These are phyloP conservation scores for Sarcophaga caerulescens DNA, from an alignment of 2,888 invertebrate species.

Conservation along the genomic window DNA sequence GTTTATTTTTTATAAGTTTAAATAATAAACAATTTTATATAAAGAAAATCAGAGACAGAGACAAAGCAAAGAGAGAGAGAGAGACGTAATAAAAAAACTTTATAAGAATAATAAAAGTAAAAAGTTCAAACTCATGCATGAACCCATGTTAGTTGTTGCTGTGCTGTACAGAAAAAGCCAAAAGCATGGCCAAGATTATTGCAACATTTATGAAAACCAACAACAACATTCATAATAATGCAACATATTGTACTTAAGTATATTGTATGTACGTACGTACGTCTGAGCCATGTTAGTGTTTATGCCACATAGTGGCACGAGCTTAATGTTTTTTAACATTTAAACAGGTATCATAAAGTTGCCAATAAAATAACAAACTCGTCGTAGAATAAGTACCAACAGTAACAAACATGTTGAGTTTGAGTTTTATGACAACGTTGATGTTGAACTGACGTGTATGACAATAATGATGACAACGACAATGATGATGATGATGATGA, in stretches of 20 bases:
- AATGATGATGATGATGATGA: constrained; percentile 54
- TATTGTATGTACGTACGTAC: neutral
- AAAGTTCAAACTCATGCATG: constrained; percentile 69
- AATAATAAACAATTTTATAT: constrained; percentile 40
- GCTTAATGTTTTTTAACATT: constrained; percentile 68
- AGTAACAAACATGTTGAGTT: constrained; percentile 43
- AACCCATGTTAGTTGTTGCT: constrained; percentile 59
- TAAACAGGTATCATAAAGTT: constrained; percentile 67
- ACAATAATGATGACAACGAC: constrained; percentile 53
- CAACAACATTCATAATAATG: constrained; percentile 23
- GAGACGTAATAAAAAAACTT: neutral
- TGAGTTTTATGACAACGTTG: constrained; percentile 45
- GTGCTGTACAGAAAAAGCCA: constrained; percentile 12
- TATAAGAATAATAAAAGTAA: constrained; percentile 67
- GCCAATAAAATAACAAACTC: constrained; percentile 16
- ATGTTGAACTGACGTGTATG: constrained; percentile 12
- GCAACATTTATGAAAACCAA: constrained; percentile 53
- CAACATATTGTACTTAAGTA: constrained; percentile 42
- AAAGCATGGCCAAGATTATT: constrained; percentile 62
- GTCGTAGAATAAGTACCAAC: neutral
- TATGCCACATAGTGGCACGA: constrained; percentile 61
- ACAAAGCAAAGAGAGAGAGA: constrained; percentile 15
- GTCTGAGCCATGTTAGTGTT: neutral
- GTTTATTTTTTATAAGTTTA: constrained; percentile 11
- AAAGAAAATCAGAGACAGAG: neutral